Evolutionary conservation across 1,140 invertebrate species (phyloP).

Genomic region (Drepana arcuata): DNA sequence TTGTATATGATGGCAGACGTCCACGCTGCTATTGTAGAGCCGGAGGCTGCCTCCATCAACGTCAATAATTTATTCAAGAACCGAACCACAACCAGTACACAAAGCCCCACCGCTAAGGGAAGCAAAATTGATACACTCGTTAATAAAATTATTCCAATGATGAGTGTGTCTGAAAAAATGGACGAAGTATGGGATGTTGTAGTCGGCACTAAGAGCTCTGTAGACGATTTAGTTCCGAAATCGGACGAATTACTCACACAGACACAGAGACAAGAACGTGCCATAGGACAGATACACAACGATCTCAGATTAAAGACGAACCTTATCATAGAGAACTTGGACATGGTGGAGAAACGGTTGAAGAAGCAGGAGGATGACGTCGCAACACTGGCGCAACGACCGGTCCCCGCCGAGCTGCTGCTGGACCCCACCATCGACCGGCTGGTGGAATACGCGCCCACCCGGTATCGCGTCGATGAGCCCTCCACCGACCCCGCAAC

Average conservation of each 20-base stretch:
- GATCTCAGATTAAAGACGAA: slow-evolving; percentile 87
- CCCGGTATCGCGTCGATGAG: slow-evolving; percentile 69
- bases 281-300: slow-evolving; percentile 89
- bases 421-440: slow-evolving; percentile 84
- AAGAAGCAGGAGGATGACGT: slow-evolving; percentile 88
- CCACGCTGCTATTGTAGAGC: slow-evolving; percentile 84
- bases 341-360: slow-evolving; percentile 85
- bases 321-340: slow-evolving; percentile 89
- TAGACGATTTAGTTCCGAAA: slow-evolving; percentile 87
- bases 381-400: slow-evolving; percentile 79
- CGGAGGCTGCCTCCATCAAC: slow-evolving; percentile 66
- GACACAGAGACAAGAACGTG: slow-evolving; percentile 88
- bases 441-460: slow-evolving; percentile 82
- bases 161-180: slow-evolving; percentile 90
- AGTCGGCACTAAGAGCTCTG: slow-evolving; percentile 87
- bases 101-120: slow-evolving; percentile 71
- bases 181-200: slow-evolving; percentile 92
- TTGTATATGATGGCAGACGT: slow-evolving; percentile 84
- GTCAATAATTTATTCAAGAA: slow-evolving; percentile 65
- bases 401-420: slow-evolving; percentile 80
- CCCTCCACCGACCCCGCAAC: slow-evolving; percentile 50
- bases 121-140: slow-evolving; percentile 85
- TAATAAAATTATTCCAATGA: slow-evolving; percentile 85
- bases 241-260: slow-evolving; percentile 88
- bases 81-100: slow-evolving; percentile 69